Evolutionary conservation across 37 sponge, comb jelly and placozoan species (phyloP), one percentile per base, ranked within the genome.

Genomic region (Aplysina aerophoba): DNA sequence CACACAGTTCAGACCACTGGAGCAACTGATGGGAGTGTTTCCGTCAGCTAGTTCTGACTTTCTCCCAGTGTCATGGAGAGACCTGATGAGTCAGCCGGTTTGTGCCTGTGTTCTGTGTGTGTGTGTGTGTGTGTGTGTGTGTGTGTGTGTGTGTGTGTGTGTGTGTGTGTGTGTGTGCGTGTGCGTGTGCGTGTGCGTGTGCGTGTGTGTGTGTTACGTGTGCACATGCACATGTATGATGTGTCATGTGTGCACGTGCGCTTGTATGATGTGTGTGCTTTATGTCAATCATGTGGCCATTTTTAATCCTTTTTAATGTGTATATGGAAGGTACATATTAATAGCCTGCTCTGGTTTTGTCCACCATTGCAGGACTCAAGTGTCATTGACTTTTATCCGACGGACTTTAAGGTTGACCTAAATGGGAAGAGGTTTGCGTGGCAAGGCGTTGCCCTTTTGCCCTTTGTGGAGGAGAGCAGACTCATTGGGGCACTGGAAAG

Each of bases 351-450:
- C 50, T 44, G 50, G 50, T 44, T 16, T 77, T 2, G 22, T 53
- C 30, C n/a, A 53, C 16, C 73, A 34, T n/a, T 39, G 38, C 39
- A 95, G 94, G 92, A 94, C 36, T 99, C 99, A 50, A 82, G 94
- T 17, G 93, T 99, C 86, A 99, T 99, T 84, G 99, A 99, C 85
- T 99, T 99, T 85, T 99, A 99, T 73, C 99, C 99, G 31, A 85
- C 88, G 22, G 73, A 99, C 73, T 99, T 99, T 86, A 95, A 86
- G 77, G 85, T 99, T 16, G 99, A 99, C 81, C 86, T 99, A 67
- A 99, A 99, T 82, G 96, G 99, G 28, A 99, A 99, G 91, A 99
- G 93, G 89, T 99, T 66, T 89, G 97, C 97, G 5, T 99, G 99
- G 99, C 95, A 96, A 54, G 98, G 99, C 1, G 99, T 99, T 67